phyloP scores from a whole-genome alignment of 2,113 vertebrate genomes.

The Ameiurus melas region DNA sequence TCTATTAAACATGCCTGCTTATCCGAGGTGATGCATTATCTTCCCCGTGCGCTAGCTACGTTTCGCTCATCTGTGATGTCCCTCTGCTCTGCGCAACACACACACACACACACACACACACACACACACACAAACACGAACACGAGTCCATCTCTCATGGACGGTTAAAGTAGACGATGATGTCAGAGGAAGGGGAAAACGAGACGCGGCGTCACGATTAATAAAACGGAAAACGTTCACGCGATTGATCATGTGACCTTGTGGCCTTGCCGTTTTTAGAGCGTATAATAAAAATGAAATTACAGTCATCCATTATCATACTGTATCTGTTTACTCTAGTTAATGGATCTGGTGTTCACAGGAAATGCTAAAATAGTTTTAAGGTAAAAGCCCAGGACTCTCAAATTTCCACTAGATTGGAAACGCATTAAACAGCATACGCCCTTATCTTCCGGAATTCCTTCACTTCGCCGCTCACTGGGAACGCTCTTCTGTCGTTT shows the following conservation, averaged over 20 bases:
- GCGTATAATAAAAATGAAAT: slow-evolving; percentile 6
- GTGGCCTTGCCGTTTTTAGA: slow-evolving; percentile 18
- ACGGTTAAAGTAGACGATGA: background rate
- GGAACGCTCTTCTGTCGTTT: no score
- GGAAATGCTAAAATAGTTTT: slow-evolving; percentile 16
- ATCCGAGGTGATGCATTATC: slow-evolving; percentile 43
- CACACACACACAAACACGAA: no score
- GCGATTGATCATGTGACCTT: background rate
- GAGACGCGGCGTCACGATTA: background rate
- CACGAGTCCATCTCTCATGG: background rate
- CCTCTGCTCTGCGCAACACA: background rate
- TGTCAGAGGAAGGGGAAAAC: background rate
- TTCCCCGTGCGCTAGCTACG: background rate
- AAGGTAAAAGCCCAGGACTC: background rate
- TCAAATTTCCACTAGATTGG: background rate
- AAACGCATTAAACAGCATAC: background rate
- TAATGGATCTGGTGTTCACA: slow-evolving; percentile 7
- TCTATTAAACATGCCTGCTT: slow-evolving; percentile 53
- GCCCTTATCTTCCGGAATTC: background rate
- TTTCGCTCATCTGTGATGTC: background rate
- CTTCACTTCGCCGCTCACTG: no score
- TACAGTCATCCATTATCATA: slow-evolving; percentile 12
- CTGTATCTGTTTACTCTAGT: slow-evolving; percentile 10
- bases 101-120: no score
- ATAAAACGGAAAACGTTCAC: background rate